Evolutionary conservation across 2,797 vertebrate genomes (phyloP), one percentile per base, ranked within the genome.

Genomic region (Hyperoplus immaculatus): DNA sequence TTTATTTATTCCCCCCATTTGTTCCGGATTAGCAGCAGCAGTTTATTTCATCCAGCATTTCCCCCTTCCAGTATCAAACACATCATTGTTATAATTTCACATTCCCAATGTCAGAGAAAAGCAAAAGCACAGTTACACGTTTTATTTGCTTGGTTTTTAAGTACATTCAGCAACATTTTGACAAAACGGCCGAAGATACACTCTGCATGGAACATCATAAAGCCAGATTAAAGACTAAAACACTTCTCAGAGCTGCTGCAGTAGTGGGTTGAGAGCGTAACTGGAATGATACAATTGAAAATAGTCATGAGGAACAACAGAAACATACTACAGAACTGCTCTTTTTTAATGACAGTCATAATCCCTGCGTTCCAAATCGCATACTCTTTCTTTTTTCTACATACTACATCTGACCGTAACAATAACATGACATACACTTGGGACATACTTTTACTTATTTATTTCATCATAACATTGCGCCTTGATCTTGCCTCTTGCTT

Each of bases 121-220:
- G 58, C 1, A 11, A 53, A 67, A 67, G 6, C 46, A 10, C 9
- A 18, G 4, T 39, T 29, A 41, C 4, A 2, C 2, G 41, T 15
- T 67, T 71, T 71, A 61, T 59, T 67, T 75, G 4, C 15, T 45
- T 38, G 15, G 36, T 10, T 68, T 72, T 41, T 10, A 72, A 53
- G 53, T 12, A 69, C 16, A 61, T 62, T 70, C 6, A 60, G 43
- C 56, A 64, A 15, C 38, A 64, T 43, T 15, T 36, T n/a, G 15
- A n/a, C 13, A 60, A 51, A 54, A 55, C 46, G 11, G 70, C 21
- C 42, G 41, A 15, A 51, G 8, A 42, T 41, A 69, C 29, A 57
- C n/a, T 16, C 5, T 58, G 9, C 1, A 1, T 8, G 5, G 11
- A 39, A 21, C 43, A 64, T 71, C 57, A 6, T 41, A 18, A 70